Percentiles rank a stretch among this genome's conserved stretches.
Evolutionary conservation across 2,888 invertebrate genomes (phyloP).

Genomic region (Maniola hyperantus): DNA sequence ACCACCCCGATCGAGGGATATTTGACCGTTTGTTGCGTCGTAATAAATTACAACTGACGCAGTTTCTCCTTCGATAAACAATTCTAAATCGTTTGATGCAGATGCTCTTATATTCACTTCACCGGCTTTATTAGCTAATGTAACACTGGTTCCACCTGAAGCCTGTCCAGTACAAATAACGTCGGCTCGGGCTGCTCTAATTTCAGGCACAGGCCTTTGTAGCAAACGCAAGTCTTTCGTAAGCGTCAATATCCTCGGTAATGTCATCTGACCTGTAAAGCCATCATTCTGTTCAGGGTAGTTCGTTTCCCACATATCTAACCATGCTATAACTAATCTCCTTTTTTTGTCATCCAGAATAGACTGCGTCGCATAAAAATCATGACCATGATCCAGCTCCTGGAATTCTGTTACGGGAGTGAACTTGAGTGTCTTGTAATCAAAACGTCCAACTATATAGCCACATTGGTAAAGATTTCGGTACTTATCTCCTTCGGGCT

Average conservation of each 20-base stretch:
- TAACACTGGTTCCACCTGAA: constrained; percentile 39
- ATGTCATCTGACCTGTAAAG: constrained; percentile 68
- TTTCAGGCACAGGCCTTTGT: constrained; percentile 58
- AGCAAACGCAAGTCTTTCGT: constrained; percentile 48
- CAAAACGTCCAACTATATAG: constrained; percentile 70
- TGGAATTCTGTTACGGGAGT: constrained; percentile 52
- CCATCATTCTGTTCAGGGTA: constrained; percentile 67
- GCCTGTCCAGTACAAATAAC: constrained; percentile 47
- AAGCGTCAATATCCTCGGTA: constrained; percentile 61
- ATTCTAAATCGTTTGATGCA: constrained; percentile 43
- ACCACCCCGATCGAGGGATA: constrained; percentile 64
- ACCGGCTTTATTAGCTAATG: constrained; percentile 54
- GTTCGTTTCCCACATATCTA: constrained; percentile 69
- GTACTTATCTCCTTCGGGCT: constrained; percentile 60
- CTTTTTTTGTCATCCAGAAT: constrained; percentile 49
- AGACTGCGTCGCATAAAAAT: constrained; percentile 74
- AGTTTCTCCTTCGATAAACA: constrained; percentile 52
- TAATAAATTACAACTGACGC: constrained; percentile 53
- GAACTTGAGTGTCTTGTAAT: constrained; percentile 56
- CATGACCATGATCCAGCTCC: constrained; percentile 69
- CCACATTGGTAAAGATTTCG: constrained; percentile 68
- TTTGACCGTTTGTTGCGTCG: constrained; percentile 43
- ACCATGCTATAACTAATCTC: constrained; percentile 68
- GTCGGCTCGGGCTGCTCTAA: constrained; percentile 42
- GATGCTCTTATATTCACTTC: constrained; percentile 53